Percentiles rank a stretch among this genome's conserved stretches.
Conservation (phyloP, 2,888 invertebrate genomes). For the Parnassius apollo region DNA sequence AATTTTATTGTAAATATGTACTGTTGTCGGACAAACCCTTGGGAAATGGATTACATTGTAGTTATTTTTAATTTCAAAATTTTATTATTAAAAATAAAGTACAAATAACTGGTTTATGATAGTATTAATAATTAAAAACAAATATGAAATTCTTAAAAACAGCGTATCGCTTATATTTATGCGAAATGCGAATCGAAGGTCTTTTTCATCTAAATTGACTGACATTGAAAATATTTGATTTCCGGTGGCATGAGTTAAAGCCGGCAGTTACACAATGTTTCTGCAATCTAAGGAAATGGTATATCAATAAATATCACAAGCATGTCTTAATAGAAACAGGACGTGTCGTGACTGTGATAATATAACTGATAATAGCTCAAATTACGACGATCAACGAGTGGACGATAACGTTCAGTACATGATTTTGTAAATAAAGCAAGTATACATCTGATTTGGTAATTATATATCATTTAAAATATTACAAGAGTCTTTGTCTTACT, state of each 20-base stretch:
- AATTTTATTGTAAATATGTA: too few species aligned
- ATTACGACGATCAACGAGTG: neutral
- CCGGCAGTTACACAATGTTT: slow-evolving; percentile 23
- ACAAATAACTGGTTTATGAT: too few species aligned
- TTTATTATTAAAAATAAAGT: too few species aligned
- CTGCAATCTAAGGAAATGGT: slow-evolving; percentile 19
- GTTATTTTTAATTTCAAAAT: too few species aligned
- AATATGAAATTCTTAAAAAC: neutral
- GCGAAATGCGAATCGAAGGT: slow-evolving; percentile 19
- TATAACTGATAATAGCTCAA: neutral
- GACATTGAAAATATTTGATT: slow-evolving; percentile 28
- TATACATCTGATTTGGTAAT: slow-evolving; percentile 7
- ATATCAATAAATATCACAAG: slow-evolving; percentile 21
- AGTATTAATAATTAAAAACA: neutral
- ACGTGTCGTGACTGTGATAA: neutral
- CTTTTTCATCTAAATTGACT: slow-evolving; percentile 16
- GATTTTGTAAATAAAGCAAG: neutral
- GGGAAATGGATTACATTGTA: too few species aligned
- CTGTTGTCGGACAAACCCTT: too few species aligned
- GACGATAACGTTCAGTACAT: too few species aligned
- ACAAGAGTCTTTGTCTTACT: slow-evolving; percentile 1
- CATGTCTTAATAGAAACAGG: slow-evolving; percentile 18
- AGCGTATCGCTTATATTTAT: slow-evolving; percentile 3
- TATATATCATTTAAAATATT: neutral
- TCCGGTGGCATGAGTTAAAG: slow-evolving; percentile 18